Evolutionary conservation across 1,140 invertebrate genomes (phyloP).

Genomic region (Drosophila takahashii): DNA sequence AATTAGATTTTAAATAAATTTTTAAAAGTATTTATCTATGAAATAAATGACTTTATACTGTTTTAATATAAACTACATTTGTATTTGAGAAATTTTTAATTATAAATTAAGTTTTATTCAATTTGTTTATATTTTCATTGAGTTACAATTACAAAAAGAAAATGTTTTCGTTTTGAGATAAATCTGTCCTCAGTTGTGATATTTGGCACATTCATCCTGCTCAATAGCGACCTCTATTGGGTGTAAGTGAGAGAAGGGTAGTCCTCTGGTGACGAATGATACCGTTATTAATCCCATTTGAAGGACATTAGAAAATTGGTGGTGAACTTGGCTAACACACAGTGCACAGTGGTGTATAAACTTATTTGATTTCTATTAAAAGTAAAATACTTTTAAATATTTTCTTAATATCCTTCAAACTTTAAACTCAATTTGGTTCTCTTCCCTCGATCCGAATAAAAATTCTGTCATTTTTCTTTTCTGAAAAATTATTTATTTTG

Average conservation of each 20-base stretch:
- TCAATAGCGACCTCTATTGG: slow-evolving; percentile 44
- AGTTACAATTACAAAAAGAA: not conserved
- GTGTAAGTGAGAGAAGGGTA: not conserved
- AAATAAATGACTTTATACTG: too few species aligned
- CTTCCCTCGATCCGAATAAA: too few species aligned
- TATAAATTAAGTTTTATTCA: not conserved
- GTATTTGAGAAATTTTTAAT: not conserved
- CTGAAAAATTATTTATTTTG: too few species aligned
- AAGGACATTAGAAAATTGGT: slow-evolving; percentile 68
- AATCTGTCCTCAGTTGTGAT: too few species aligned
- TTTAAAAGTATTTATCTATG: too few species aligned
- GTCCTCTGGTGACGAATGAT: slow-evolving; percentile 32
- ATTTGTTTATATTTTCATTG: not conserved
- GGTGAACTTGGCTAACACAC: slow-evolving; percentile 49
- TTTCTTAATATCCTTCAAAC: not conserved
- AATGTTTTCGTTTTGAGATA: too few species aligned
- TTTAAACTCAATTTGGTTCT: too few species aligned
- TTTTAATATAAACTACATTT: too few species aligned
- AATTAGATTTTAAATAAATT: not conserved
- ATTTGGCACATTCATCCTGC: not conserved
- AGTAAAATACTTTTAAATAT: too few species aligned
- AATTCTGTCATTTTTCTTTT: too few species aligned
- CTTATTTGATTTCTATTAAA: not conserved
- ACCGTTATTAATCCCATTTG: slow-evolving; percentile 38
- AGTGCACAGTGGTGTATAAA: slow-evolving; percentile 15